Percentiles rank a stretch among this genome's conserved stretches.
Evolutionary conservation across 2,113 vertebrate genomes (phyloP).

Genomic region (Copsychus sechellarum): DNA sequence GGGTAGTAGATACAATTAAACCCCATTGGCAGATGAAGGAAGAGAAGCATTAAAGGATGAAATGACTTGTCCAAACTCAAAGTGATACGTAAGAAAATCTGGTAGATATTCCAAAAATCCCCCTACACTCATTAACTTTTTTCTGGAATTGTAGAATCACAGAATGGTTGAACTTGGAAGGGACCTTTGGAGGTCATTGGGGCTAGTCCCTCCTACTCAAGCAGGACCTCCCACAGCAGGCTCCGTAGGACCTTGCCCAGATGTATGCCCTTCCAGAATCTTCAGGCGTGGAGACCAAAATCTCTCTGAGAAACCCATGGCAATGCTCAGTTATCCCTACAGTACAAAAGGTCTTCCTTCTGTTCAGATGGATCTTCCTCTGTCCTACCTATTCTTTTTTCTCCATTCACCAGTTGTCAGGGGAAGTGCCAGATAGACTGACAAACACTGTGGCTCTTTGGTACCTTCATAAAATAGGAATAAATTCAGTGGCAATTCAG

Average conservation of each 20-base stretch:
- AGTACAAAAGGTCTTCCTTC: not conserved
- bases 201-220: not conserved
- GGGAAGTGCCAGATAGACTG: not conserved
- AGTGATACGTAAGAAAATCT: not conserved
- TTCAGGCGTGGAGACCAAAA: not conserved
- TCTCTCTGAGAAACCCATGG: not conserved
- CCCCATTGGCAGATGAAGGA: not conserved
- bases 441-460: not conserved
- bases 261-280: not conserved
- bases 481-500: not conserved
- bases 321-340: not conserved
- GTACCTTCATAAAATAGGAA: not conserved
- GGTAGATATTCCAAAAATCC: not conserved
- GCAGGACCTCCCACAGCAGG: not conserved
- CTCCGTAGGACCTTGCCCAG: not conserved
- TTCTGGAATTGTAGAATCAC: not conserved
- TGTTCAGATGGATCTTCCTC: not conserved
- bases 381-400: not conserved
- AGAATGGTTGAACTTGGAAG: not conserved
- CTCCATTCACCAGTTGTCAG: not conserved
- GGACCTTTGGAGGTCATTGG: not conserved
- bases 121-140: not conserved
- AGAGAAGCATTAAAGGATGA: not conserved
- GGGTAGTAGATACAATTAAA: not conserved
- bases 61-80: not conserved